phyloP scores from a whole-genome alignment of 2,113 vertebrate genomes.

The Candoia aspera region DNA sequence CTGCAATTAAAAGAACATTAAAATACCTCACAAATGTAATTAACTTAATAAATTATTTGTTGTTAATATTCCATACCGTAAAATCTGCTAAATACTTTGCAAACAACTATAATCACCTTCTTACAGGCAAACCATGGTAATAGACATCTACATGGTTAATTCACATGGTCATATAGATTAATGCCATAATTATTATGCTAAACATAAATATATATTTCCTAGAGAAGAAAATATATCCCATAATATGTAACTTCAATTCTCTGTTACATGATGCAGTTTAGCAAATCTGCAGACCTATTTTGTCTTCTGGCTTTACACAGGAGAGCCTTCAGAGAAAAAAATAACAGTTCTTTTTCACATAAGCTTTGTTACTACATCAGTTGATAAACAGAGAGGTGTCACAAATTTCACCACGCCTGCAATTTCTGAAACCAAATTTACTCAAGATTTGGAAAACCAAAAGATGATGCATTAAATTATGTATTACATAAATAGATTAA shows the following conservation, averaged over 20 bases:
- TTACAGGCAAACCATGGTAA: not conserved
- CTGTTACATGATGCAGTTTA: not conserved
- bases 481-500: not conserved
- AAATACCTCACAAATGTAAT: accelerated
- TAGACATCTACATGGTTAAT: not conserved
- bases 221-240: not conserved
- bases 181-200: not conserved
- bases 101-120: not conserved
- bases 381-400: not conserved
- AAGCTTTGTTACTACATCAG: not conserved
- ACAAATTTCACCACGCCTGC: not conserved
- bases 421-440: not conserved
- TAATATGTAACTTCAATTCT: accelerated
- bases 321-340: not conserved
- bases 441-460: not conserved
- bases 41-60: accelerated
- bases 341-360: not conserved
- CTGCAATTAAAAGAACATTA: not conserved
- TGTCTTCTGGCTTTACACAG: not conserved
- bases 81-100: constrained; percentile 2
- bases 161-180: accelerated
- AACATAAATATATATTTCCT: not conserved
- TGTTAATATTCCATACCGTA: not conserved
- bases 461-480: not conserved
- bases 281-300: not conserved